A percentile compares a stretch with the other conserved stretches of the same genome.
Conservation (phyloP, 2,797 vertebrate genomes). For the Mormyrus proboscirostris region DNA sequence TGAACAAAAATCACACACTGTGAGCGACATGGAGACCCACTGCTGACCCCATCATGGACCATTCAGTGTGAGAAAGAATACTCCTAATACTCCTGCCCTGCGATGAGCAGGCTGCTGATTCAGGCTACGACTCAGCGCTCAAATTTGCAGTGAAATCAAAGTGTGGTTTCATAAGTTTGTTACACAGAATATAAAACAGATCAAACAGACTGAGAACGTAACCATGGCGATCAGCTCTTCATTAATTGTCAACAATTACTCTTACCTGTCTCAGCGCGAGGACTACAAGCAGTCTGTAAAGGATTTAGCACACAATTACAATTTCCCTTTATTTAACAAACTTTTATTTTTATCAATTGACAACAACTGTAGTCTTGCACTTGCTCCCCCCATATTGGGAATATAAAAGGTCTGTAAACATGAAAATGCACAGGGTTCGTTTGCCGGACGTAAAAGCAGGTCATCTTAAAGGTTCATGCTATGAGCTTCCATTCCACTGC, state of each 20-base stretch:
- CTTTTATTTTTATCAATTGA: conserved; percentile 57
- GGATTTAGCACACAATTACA: conserved; percentile 12
- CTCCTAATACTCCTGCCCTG: background rate
- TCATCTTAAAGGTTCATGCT: conserved; percentile 61
- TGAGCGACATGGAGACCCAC: background rate
- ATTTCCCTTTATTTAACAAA: conserved; percentile 39
- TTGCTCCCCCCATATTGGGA: conserved; percentile 38
- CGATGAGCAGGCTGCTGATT: background rate
- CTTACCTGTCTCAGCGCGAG: background rate
- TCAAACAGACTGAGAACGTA: background rate
- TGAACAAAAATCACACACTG: background rate
- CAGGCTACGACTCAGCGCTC: background rate
- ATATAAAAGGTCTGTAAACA: conserved; percentile 53
- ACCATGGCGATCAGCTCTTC: background rate
- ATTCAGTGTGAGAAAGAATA: background rate
- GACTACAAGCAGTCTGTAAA: background rate
- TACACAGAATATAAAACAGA: background rate
- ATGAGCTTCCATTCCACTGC: conserved; percentile 42
- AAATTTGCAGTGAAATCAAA: background rate
- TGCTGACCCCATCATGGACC: background rate
- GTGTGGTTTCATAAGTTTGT: background rate
- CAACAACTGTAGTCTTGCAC: conserved; percentile 50
- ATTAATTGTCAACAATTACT: background rate
- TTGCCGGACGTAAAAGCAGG: conserved; percentile 53
- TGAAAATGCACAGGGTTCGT: conserved; percentile 54